Base-by-base conservation (phyloP, 2,797 vertebrate species). In the Octomys mimax region DNA sequence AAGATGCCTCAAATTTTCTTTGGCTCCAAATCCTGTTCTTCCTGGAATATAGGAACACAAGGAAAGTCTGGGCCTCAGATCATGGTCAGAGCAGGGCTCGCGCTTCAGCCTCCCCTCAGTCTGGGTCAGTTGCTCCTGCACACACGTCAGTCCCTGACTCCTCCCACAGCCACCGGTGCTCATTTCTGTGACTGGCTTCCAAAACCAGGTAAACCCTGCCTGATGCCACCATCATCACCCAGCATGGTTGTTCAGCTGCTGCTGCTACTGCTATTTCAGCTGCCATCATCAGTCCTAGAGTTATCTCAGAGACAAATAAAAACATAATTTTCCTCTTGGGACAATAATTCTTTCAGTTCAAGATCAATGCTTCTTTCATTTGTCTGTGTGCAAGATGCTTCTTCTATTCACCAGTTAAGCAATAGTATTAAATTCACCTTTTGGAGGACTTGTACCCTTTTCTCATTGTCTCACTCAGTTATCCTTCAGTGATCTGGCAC, bases 11-110 rank as follows among this genome's bases (percentile, higher is more conserved):
- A 46, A 2, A 61, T 61, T 57, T 78, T 81, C 84, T 87, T 90
- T 90, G 94, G 80, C 93, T 90, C 62, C 62, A 79, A 93, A 82
- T 79, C 28, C 9, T 46, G 33, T 49, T 68, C 49, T 91, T 87
- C 57, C 49, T 82, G 75, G 52, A 89, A 82, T 14, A 64, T 0
- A 61, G 19, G 46, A n/a, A 19, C 75, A 5, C 7, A 87, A 66
- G 93, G 82, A 42, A 59, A 85, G 84, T n/a, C 42, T 39, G 8
- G 11, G 62, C 75, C 36, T 89, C 26, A 39, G 59, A 49, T 87
- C 77, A n/a, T 6, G 28, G 6, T 21, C 64, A 46, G 87, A 91
- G 77, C 52, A 36, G 21, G 1, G 16, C n/a, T 14, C 31, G 57
- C 3, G 28, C 57, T 12, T 52, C 57, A 70, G 86, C 33, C 42